Evolutionary conservation across 2,888 invertebrate species (phyloP).

Genomic region (Plebejus anna): DNA sequence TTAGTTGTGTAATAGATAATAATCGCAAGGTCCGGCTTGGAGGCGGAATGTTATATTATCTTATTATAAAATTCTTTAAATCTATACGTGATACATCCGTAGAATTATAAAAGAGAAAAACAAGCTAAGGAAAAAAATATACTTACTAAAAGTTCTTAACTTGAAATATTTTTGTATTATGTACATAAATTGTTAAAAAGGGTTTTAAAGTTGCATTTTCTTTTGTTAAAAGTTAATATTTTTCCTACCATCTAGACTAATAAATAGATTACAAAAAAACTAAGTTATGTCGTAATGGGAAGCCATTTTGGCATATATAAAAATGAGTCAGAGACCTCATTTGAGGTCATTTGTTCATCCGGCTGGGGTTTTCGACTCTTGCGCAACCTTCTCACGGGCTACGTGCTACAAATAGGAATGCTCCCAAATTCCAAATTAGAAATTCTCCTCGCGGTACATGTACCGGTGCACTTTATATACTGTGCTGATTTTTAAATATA

Average conservation of each 20-base stretch:
- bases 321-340: conserved; percentile 62
- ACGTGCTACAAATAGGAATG: conserved; percentile 36
- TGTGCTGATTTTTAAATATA: background rate
- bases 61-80: conserved; percentile 20
- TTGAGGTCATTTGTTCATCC: conserved; percentile 62
- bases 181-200: background rate
- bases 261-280: conserved; percentile 3
- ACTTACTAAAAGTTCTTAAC: background rate
- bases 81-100: background rate
- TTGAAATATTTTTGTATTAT: background rate
- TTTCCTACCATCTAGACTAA: background rate
- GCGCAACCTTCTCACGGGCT: conserved; percentile 40
- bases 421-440: conserved; percentile 32
- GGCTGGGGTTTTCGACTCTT: conserved; percentile 43
- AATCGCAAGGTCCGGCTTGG: conserved; percentile 19
- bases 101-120: background rate
- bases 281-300: conserved; percentile 25
- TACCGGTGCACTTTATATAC: background rate
- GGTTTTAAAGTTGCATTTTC: background rate
- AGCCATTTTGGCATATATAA: conserved; percentile 28
- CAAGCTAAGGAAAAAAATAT: background rate
- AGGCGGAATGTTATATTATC: conserved; percentile 12
- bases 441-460: conserved; percentile 22
- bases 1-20: conserved; percentile 18
- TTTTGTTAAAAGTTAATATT: background rate